Evolutionary conservation across 2,888 invertebrate species (phyloP), one percentile per base, ranked within the genome.

Genomic region (Cloeon dipterum): DNA sequence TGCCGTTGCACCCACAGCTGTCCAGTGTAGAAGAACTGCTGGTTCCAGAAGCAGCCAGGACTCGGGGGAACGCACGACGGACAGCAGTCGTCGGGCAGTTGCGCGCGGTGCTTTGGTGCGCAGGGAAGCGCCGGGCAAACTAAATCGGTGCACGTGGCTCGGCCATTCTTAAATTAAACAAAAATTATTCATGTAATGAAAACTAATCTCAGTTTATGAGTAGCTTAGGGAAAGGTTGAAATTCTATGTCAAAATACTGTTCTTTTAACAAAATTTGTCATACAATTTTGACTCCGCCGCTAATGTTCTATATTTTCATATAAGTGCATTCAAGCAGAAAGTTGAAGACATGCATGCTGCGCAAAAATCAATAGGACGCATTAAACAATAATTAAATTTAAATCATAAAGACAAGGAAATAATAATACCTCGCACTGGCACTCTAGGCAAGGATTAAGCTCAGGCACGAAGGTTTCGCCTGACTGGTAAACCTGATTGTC

Each of bases 381-480:
- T n/a, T n/a, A n/a, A n/a, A n/a, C n/a, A n/a, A n/a, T n/a, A n/a
- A n/a, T n/a, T n/a, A n/a, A n/a, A n/a, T n/a, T n/a, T n/a, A n/a
- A n/a, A n/a, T n/a, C n/a, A n/a, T n/a, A n/a, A n/a, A n/a, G n/a
- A n/a, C n/a, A n/a, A n/a, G n/a, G n/a, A n/a, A n/a, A n/a, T n/a
- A n/a, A n/a, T n/a, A n/a, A 10, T 36, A 43, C 44, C 35, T 40
- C 19, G 37, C 45, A 45, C 1, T 26, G 32, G 32, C 44, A 45
- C 25, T 42, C 42, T 11, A 41, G 36, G 25, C 45, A 45, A 8
- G 36, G 23, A 29, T 45, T 44, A 14, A 36, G 4, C 14, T 41
- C 26, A 4, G 41, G 37, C 3, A 19, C 20, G 19, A 44, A 44
- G n/a, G 34, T 14, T 13, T 40, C 36, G 17, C 42, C 42, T 8